phyloP scores from a whole-genome alignment of 2,888 invertebrate species.

The Xanthorhoe designata region DNA sequence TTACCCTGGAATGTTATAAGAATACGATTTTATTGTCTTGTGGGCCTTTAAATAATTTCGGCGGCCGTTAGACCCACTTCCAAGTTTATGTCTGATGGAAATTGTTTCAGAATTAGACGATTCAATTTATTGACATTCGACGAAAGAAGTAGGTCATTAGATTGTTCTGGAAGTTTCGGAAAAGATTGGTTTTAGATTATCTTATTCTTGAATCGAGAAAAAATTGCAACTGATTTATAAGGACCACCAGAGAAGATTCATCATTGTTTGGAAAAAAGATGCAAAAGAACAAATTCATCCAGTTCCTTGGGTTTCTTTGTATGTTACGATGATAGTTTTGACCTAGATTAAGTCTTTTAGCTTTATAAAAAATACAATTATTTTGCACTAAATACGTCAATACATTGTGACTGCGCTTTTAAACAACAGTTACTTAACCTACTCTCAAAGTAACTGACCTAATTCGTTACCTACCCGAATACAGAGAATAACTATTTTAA shows the following conservation, averaged over 20 bases:
- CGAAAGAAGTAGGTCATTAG: slow-evolving; percentile 17
- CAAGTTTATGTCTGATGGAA: slow-evolving; percentile 63
- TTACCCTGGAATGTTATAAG: slow-evolving; percentile 56
- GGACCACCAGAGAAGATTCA: neutral
- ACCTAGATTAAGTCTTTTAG: too few species aligned
- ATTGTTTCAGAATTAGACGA: slow-evolving; percentile 61
- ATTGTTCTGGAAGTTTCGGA: neutral
- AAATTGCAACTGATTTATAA: neutral
- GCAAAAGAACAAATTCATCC: too few species aligned
- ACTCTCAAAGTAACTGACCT: neutral
- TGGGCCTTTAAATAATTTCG: slow-evolving; percentile 65
- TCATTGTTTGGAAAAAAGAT: too few species aligned
- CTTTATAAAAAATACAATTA: too few species aligned
- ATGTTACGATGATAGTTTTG: too few species aligned
- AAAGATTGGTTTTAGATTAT: neutral
- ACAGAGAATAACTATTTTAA: neutral
- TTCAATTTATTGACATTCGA: slow-evolving; percentile 56
- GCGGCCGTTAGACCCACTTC: slow-evolving; percentile 63
- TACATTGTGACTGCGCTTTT: too few species aligned
- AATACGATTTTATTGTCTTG: slow-evolving; percentile 71
- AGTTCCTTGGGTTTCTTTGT: too few species aligned
- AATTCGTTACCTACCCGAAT: neutral
- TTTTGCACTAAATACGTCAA: too few species aligned
- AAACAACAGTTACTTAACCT: too few species aligned
- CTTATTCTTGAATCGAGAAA: neutral